These are phyloP conservation scores for Balearica regulorum DNA, from an alignment of 2,797 vertebrate species.

Conservation along the genomic window DNA sequence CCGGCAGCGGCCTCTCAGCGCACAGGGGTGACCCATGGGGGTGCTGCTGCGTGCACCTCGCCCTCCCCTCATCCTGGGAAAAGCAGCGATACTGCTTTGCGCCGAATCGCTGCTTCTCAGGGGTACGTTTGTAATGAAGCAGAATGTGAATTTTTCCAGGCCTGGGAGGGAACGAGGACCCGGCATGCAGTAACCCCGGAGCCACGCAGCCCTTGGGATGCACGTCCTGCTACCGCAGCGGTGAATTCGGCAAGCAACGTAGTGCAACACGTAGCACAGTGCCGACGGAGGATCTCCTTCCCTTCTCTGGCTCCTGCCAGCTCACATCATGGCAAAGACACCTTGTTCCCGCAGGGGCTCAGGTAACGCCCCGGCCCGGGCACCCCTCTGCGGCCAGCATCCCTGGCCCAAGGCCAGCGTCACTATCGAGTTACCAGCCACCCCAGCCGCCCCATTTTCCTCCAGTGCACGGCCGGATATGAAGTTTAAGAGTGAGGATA, in stretches of 20 bases:
- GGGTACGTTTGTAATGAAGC: not conserved
- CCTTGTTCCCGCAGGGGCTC: not conserved
- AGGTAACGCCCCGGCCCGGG: not conserved
- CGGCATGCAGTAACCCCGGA: accelerated
- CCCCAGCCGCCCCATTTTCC: not conserved
- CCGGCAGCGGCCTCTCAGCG: accelerated
- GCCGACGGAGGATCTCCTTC: not conserved
- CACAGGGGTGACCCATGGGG: accelerated
- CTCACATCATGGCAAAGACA: not conserved
- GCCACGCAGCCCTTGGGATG: accelerated
- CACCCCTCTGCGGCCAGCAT: not conserved
- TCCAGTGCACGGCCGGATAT: accelerated
- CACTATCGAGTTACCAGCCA: not conserved
- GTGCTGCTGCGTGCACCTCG: accelerated
- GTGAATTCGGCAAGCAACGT: accelerated
- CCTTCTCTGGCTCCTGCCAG: not conserved
- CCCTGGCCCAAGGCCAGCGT: not conserved
- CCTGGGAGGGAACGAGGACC: not conserved
- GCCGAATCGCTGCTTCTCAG: accelerated
- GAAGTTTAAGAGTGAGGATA: not conserved
- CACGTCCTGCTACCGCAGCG: accelerated
- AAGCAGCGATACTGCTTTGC: not conserved
- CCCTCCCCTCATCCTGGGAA: accelerated
- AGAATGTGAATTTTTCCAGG: not conserved
- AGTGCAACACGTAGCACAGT: not conserved